Conservation (phyloP, 1,140 invertebrate genomes). For the Coenobita brevimanus region DNA sequence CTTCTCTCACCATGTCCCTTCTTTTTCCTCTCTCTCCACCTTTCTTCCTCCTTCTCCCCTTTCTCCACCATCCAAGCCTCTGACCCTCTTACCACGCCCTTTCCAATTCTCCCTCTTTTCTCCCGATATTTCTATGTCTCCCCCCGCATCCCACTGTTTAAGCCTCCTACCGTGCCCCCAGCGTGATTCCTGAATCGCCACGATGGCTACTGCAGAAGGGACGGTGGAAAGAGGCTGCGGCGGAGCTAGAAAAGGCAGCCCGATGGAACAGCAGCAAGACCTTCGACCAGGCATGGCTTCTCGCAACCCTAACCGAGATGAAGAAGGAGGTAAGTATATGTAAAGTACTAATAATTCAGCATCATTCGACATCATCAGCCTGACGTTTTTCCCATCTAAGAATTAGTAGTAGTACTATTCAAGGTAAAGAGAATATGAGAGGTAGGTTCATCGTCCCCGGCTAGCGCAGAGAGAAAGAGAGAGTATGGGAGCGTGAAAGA, state of each 20-base stretch:
- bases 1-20: neutral
- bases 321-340: conserved; percentile 36
- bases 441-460: too few relatives aligned
- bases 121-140: neutral
- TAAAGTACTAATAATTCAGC: too few relatives aligned
- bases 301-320: conserved; percentile 47
- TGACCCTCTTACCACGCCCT: neutral
- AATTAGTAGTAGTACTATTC: too few relatives aligned
- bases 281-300: conserved; percentile 51
- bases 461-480: too few relatives aligned
- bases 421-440: too few relatives aligned
- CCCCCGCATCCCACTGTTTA: neutral
- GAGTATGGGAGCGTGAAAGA: too few relatives aligned
- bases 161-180: neutral
- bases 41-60: neutral
- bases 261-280: conserved; percentile 63
- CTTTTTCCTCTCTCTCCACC: neutral
- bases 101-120: neutral
- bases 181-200: conserved; percentile 74
- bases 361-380: too few relatives aligned
- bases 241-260: conserved; percentile 60
- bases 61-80: neutral
- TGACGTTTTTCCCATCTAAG: too few relatives aligned
- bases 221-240: conserved; percentile 51
- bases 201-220: conserved; percentile 68